Conservation (phyloP, 1,140 invertebrate genomes). For the Gerris buenoi region DNA sequence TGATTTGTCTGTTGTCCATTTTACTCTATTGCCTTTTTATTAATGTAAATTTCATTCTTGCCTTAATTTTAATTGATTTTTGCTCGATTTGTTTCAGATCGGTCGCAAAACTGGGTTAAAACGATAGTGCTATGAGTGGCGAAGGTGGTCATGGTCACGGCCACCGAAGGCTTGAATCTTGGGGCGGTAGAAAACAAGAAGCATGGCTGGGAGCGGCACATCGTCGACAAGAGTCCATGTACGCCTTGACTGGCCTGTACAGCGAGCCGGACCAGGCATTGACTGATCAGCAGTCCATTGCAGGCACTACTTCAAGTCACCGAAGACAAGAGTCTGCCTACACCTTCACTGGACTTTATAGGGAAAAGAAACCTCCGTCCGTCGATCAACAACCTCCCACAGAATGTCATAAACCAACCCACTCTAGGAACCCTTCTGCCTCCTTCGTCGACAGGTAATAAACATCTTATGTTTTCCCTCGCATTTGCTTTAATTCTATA, state of each 20-base stretch:
- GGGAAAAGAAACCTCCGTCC: conserved; percentile 7
- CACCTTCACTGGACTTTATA: conserved; percentile 16
- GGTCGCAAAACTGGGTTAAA: no score
- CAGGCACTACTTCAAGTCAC: conserved; percentile 23
- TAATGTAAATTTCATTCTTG: no score
- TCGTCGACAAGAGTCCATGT: conserved; percentile 68
- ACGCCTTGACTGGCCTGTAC: conserved; percentile 71
- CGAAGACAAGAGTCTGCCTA: conserved; percentile 18
- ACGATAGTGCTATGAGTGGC: background rate
- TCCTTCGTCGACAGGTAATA: conserved; percentile 4
- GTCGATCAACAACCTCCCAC: background rate
- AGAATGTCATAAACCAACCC: conserved; percentile 34
- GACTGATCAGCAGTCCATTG: conserved; percentile 33
- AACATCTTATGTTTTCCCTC: conserved; percentile 1
- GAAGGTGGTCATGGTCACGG: background rate
- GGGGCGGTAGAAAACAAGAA: conserved; percentile 1
- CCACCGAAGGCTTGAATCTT: background rate
- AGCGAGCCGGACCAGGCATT: conserved; percentile 40
- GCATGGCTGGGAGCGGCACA: conserved; percentile 30
- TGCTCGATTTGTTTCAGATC: no score
- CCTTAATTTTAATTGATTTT: no score
- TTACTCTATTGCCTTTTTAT: no score
- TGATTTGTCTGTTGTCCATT: no score
- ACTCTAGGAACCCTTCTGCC: conserved; percentile 10
- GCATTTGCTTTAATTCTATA: no score